Evolutionary conservation across 2,888 invertebrate species (phyloP).

Genomic region (Pimpla rufipes): DNA sequence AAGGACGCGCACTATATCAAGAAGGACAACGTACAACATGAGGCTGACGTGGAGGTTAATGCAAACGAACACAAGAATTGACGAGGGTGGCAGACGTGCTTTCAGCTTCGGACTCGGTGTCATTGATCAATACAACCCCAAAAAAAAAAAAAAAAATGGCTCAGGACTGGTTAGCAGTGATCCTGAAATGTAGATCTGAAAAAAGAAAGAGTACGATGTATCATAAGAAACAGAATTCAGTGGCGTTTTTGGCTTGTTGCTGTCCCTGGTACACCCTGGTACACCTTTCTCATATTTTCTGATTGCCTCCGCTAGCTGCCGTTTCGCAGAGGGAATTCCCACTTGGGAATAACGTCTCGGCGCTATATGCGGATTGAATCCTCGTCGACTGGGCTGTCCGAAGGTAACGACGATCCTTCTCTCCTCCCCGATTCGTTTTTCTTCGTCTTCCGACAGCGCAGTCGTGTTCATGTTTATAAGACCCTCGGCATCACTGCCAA

Average conservation of each 20-base stretch:
- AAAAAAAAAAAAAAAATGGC: background rate
- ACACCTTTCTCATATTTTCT: too few species aligned
- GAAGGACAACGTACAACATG: background rate
- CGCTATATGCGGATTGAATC: conserved; percentile 16
- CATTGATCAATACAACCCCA: background rate
- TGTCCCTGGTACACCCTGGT: background rate
- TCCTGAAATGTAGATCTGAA: background rate
- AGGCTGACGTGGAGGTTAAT: background rate
- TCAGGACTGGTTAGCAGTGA: background rate
- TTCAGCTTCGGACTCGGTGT: background rate
- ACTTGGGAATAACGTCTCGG: background rate
- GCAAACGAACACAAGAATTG: background rate
- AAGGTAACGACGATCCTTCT: conserved; percentile 5
- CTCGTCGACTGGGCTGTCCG: conserved; percentile 1
- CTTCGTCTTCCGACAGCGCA: background rate
- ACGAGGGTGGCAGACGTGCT: background rate
- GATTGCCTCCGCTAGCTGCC: background rate
- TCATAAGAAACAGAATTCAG: background rate
- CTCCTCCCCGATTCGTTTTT: background rate
- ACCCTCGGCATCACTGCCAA: conserved; percentile 6
- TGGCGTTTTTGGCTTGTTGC: conserved; percentile 9
- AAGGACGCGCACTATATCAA: conserved; percentile 1
- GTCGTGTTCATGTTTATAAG: background rate
- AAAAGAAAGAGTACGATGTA: background rate
- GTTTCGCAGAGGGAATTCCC: background rate